Percentiles rank a stretch among this genome's conserved stretches.
phyloP scores from a whole-genome alignment of 1,140 invertebrate species.

The Onthophagus taurus region DNA sequence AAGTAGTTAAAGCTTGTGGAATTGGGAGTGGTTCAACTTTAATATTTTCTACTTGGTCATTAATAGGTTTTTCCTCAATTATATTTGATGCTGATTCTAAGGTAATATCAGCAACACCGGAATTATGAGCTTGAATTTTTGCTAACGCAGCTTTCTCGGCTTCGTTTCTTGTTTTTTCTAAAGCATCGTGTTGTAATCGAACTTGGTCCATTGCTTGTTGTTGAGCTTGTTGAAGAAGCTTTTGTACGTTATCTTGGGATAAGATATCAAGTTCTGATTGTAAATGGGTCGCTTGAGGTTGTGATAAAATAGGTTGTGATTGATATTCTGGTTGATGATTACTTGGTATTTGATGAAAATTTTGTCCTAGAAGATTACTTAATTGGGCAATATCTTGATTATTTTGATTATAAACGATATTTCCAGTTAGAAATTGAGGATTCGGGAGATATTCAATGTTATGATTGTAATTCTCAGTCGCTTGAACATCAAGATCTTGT shows the following conservation, averaged over 20 bases:
- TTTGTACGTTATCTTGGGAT: constrained; percentile 7
- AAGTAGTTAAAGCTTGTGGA: not conserved
- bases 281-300: not conserved
- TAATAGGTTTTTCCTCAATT: no score
- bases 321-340: constrained; percentile 1
- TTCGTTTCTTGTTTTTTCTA: constrained; percentile 19
- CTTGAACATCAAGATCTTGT: constrained; percentile 11
- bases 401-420: no score
- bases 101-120: no score
- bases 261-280: not conserved
- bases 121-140: no score
- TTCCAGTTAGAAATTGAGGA: constrained; percentile 12
- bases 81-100: no score
- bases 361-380: constrained; percentile 7
- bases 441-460: not conserved
- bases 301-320: not conserved
- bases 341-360: constrained; percentile 16
- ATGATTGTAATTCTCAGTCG: not conserved
- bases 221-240: constrained; percentile 21
- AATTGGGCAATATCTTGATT: no score
- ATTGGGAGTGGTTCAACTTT: not conserved
- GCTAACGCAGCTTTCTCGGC: constrained; percentile 21
- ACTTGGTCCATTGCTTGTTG: constrained; percentile 20
- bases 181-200: constrained; percentile 23
- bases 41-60: constrained; percentile 17